Base-by-base conservation (phyloP, 1,140 invertebrate genomes). In the Sitophilus oryzae region DNA sequence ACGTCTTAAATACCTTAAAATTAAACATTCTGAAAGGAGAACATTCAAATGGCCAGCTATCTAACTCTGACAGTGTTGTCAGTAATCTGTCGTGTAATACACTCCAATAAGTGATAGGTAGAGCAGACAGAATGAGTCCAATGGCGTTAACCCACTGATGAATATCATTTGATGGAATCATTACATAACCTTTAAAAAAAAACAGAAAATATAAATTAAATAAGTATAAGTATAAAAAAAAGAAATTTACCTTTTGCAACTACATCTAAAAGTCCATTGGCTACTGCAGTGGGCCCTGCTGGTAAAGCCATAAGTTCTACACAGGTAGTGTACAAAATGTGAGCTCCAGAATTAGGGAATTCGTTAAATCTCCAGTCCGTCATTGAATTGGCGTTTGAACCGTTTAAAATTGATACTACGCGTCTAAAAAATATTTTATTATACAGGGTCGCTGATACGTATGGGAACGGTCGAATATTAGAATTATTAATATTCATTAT, bases 291-390 rank as follows among this genome's bases (percentile, higher is more conserved):
- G 0, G 92, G 88, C 0, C 84, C 73, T 0, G 90, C 80, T 0
- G 93, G 93, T 18, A 97, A 73, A 3, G 91, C 90, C 86, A 97
- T 93, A 1, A 98, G 72, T 75, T 98, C 95, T 0, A 97, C 91
- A 68, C 93, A 95, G 0, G 91, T 96, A 0, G 93, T 85, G 73
- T 96, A 93, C 0, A 97, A 75, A 2, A 90, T 89, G 72, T 97
- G 93, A 0, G 91, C 90, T 1, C 91, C 90, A 4, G 91, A 86
- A 76, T 97, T 97, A 0, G 93, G 91, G 66, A 97, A 97, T 73
- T 98, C 95, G 70, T 95, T 96, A 67, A 97, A 98, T 30, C 94
- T 78, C 93, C 94, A 98, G 66, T 98, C 94, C 0, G 88, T 70
- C 19, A 62, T 54, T 2, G 64, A 64, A 48, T 63, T 65, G 5